These are phyloP conservation scores for Hydrolagus colliei DNA, from an alignment of 2,797 vertebrate genomes.

Conservation along the genomic window DNA sequence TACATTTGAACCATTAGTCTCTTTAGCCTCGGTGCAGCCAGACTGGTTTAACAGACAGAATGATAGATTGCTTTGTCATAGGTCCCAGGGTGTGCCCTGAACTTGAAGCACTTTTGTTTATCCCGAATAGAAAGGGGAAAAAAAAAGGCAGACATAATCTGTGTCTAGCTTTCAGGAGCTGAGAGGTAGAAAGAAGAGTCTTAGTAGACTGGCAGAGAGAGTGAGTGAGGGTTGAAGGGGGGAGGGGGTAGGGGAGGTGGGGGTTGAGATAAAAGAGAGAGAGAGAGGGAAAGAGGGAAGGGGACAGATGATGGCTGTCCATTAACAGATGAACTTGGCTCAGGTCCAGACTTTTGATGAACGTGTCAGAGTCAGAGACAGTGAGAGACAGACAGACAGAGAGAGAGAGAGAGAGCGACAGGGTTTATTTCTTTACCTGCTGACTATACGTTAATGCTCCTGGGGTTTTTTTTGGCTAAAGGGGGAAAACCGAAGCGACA, in stretches of 20 bases:
- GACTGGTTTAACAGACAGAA: conserved; percentile 77
- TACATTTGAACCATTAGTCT: conserved; percentile 66
- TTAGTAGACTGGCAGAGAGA: conserved; percentile 47
- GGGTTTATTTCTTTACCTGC: conserved; percentile 66
- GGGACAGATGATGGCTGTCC: conserved; percentile 70
- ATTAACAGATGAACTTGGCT: conserved; percentile 98
- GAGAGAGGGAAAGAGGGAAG: conserved; percentile 50
- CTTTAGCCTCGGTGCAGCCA: conserved; percentile 60
- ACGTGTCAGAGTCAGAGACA: conserved; percentile 76
- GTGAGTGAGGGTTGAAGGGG: conserved; percentile 35
- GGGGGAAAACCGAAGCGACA: conserved; percentile 58
- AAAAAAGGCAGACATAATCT: conserved; percentile 79
- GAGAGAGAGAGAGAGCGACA: too few species aligned
- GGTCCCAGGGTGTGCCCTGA: conserved; percentile 98
- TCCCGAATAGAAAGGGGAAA: conserved; percentile 79
- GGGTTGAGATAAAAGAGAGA: conserved; percentile 36
- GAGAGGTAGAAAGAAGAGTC: conserved; percentile 57
- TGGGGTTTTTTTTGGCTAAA: conserved; percentile 66
- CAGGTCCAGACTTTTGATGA: conserved; percentile 81
- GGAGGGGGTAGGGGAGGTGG: conserved; percentile 35
- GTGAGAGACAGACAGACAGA: too few species aligned
- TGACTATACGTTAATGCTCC: conserved; percentile 73
- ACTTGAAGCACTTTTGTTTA: conserved; percentile 98
- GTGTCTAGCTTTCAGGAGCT: conserved; percentile 72
- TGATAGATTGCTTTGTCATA: conserved; percentile 79